Evolutionary conservation across 2,113 vertebrate species (phyloP).

Genomic region (Falco punctatus): DNA sequence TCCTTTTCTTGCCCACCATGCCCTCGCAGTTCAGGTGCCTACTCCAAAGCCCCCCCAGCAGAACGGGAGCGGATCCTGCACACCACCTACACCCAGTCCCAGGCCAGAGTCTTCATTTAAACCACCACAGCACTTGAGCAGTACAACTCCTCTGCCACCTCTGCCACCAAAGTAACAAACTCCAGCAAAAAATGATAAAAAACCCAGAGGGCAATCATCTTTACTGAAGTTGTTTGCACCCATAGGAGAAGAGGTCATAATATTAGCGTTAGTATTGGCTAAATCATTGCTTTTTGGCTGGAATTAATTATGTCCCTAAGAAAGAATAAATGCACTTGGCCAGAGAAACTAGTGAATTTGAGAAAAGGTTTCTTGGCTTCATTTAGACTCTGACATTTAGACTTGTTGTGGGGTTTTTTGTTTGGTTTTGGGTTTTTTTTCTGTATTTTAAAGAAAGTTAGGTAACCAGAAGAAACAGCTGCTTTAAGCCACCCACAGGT

Average conservation of each 20-base stretch:
- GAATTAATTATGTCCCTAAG: neutral
- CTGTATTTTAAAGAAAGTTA: neutral
- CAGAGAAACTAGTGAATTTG: neutral
- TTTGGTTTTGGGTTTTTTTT: neutral
- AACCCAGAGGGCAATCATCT: neutral
- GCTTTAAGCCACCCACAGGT: constrained; percentile 14
- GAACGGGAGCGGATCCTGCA: fast-evolving
- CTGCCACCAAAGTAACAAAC: neutral
- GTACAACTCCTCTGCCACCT: fast-evolving
- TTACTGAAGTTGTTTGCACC: neutral
- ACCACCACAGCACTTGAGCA: neutral
- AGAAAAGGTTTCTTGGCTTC: neutral
- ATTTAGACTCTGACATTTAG: constrained; percentile 27
- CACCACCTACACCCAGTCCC: neutral
- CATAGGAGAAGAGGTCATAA: neutral
- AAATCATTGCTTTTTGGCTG: neutral
- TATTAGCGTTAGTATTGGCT: neutral
- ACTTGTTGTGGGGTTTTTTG: neutral
- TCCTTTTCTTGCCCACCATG: neutral
- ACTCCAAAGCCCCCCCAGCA: neutral
- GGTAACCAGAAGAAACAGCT: constrained; percentile 1
- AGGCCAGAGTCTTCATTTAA: neutral
- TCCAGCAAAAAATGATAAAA: neutral
- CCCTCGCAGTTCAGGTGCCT: neutral
- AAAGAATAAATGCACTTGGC: neutral